A percentile compares a stretch with the other conserved stretches of the same genome.
phyloP scores from a whole-genome alignment of 2,113 vertebrate genomes.

The Loxodonta africana region DNA sequence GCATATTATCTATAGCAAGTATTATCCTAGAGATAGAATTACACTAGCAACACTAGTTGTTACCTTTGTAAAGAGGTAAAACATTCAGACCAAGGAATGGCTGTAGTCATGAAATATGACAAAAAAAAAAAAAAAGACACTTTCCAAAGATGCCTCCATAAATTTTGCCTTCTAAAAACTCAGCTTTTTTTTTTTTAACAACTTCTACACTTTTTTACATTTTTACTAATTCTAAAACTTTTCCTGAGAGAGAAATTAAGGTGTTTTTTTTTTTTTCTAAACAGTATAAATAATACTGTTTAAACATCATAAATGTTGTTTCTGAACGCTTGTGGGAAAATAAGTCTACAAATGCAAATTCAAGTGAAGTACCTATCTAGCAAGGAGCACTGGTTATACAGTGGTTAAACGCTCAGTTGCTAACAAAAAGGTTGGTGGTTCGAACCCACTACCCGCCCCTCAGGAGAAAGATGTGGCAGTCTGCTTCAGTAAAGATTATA shows the following conservation, averaged over 20 bases:
- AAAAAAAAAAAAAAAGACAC: slow-evolving; percentile 3
- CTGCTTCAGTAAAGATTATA: background rate
- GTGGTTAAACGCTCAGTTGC: background rate
- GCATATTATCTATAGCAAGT: background rate
- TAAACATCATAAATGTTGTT: background rate
- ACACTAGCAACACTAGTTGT: background rate
- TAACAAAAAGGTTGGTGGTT: background rate
- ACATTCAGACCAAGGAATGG: slow-evolving; percentile 20
- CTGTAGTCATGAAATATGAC: slow-evolving; percentile 1
- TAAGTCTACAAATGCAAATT: slow-evolving; percentile 1
- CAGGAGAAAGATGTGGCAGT: background rate
- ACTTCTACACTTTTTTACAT: background rate
- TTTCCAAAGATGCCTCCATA: slow-evolving; percentile 27
- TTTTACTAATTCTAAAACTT: slow-evolving; percentile 45
- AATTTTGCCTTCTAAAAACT: slow-evolving; percentile 41
- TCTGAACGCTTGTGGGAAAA: background rate
- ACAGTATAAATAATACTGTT: background rate
- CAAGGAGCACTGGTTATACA: background rate
- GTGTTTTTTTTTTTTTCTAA: background rate
- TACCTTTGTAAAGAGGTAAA: slow-evolving; percentile 16
- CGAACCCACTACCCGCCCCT: background rate
- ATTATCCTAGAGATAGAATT: slow-evolving; percentile 30
- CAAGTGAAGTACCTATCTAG: background rate
- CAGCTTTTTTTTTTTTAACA: background rate
- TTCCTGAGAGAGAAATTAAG: background rate